A percentile compares a stretch with the other conserved stretches of the same genome.
These are phyloP conservation scores for Ariolimax columbianus DNA, from an alignment of 2,888 invertebrate species.

Conservation along the genomic window DNA sequence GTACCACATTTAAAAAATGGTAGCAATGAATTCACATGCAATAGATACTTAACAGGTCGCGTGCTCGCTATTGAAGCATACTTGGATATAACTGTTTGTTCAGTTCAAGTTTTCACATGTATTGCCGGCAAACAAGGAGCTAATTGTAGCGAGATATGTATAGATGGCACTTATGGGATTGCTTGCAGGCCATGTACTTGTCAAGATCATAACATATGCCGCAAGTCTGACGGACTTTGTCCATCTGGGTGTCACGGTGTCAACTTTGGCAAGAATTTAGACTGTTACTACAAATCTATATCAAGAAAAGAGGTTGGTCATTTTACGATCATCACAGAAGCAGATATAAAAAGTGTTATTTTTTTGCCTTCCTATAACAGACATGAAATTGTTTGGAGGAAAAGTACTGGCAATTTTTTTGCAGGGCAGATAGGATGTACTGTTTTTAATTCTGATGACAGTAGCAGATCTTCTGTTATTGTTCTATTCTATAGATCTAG, in stretches of 20 bases:
- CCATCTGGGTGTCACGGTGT: slow-evolving; percentile 7
- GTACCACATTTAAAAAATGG: not conserved
- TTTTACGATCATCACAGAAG: not conserved
- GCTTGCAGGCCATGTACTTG: slow-evolving; percentile 32
- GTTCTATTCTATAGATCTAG: not conserved
- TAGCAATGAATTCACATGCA: not conserved
- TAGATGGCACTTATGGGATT: slow-evolving; percentile 22
- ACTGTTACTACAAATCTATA: slow-evolving; percentile 3
- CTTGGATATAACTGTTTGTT: not conserved
- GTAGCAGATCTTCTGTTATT: not conserved
- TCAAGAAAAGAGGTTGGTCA: not conserved
- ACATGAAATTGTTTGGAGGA: not conserved
- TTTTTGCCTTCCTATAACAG: not conserved
- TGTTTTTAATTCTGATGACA: not conserved
- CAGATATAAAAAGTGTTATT: not conserved
- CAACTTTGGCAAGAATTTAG: not conserved
- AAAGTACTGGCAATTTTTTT: not conserved
- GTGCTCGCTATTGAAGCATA: not conserved
- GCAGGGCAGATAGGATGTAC: not conserved
- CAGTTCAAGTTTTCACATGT: slow-evolving; percentile 37
- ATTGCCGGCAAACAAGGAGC: slow-evolving; percentile 12
- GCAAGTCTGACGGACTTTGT: slow-evolving; percentile 10
- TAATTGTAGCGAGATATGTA: slow-evolving; percentile 7
- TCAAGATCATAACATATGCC: not conserved
- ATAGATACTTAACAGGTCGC: not conserved